Base-by-base conservation (phyloP, 2,888 invertebrate genomes). In the Pedicia rivosa region DNA sequence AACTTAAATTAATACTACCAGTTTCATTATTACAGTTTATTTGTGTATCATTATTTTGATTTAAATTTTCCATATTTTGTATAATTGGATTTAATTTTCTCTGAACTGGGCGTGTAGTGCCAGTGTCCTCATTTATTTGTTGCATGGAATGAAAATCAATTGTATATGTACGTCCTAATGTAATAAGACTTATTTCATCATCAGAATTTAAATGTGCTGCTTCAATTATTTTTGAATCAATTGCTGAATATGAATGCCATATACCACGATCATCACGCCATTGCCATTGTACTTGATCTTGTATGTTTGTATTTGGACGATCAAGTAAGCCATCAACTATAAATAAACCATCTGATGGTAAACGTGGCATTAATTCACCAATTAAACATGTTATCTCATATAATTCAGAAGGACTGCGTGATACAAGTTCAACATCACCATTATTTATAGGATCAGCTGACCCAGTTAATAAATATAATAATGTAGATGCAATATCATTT, bases 91-190 rank as follows among this genome's bases (percentile, higher is more conserved):
- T 70, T 22, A 74, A 68, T 49, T 78, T 71, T 29, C 90, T 74
- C 59, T 92, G 92, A 44, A 97, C 88, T 27, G 88, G 81, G 31
- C 94, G 68, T 24, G 91, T 82, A 19, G 90, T 91, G 42, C 95
- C 95, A 1, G 92, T 90, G 60, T 94, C 94, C 66, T 97, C 95
- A 61, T 95, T 97, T 46, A 95, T 87, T 68, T 97, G 94, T 62
- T 92, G 92, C 92, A 95, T 91, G 48, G 90, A 81, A 55, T 88
- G 82, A 54, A 97, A 84, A 67, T 97, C 95, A 46, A 97, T 81
- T 2, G 92, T 91, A 64, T 94, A 95, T 3, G 91, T 90, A 49
- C 91, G 75, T 36, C 92, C 92, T 55, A 90, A 70, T 36, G 91
- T 86, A 40, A 83, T 84, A 46, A 97, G 70, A 55, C 84, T 86